A percentile compares a stretch with the other conserved stretches of the same genome.
These are phyloP conservation scores for Stenodera caucasica DNA, from an alignment of 2,888 invertebrate species.

Conservation along the genomic window DNA sequence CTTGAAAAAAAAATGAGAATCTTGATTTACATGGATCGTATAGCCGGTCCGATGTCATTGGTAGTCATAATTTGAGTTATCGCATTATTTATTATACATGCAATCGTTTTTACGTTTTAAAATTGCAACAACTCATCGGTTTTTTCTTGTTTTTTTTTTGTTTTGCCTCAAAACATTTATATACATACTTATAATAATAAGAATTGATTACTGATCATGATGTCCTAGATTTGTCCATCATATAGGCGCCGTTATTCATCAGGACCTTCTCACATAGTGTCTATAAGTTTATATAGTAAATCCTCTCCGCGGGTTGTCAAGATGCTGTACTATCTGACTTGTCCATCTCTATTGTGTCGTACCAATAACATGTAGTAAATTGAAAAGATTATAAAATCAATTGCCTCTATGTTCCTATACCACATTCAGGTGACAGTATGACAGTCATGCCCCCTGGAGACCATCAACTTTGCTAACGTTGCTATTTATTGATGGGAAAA, in stretches of 20 bases:
- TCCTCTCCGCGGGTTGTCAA: conserved; percentile 47
- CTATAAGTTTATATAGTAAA: conserved; percentile 38
- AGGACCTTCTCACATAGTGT: conserved; percentile 25
- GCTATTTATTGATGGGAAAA: conserved; percentile 41
- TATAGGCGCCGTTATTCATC: conserved; percentile 38
- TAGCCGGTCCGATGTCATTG: conserved; percentile 47
- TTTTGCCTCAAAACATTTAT: too few relatives aligned
- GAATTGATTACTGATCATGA: background rate
- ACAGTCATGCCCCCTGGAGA: conserved; percentile 38
- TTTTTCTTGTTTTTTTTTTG: too few relatives aligned
- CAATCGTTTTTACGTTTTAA: conserved; percentile 27
- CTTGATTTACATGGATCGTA: conserved; percentile 52
- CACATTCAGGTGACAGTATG: conserved; percentile 49
- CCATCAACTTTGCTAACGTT: conserved; percentile 28
- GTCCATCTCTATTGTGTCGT: conserved; percentile 57
- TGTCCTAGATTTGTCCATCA: background rate
- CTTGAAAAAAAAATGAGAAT: conserved; percentile 28
- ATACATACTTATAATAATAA: background rate
- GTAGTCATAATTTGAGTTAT: conserved; percentile 53
- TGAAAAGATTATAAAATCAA: conserved; percentile 59
- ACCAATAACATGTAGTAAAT: conserved; percentile 58
- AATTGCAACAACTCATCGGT: background rate
- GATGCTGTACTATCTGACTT: conserved; percentile 49
- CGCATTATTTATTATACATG: conserved; percentile 49
- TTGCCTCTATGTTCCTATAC: conserved; percentile 48